Percentiles rank a stretch among this genome's conserved stretches.
Conservation (phyloP, 53 echinoderm and acorn worm genomes). For the Temnopleurus reevesii region DNA sequence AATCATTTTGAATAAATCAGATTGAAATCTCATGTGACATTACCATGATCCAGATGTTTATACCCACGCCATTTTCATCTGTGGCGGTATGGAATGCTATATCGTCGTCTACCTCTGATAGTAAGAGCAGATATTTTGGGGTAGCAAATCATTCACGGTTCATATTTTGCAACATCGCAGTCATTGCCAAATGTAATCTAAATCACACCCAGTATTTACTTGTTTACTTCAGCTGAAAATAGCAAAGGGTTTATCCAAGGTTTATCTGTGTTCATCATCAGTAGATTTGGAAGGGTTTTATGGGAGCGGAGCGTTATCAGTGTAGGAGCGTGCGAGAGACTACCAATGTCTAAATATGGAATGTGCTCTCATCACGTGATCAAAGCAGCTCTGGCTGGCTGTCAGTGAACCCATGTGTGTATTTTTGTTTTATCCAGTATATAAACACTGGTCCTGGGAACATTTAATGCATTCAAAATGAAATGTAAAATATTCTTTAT, state of each 20-base stretch:
- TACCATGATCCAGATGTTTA: not conserved
- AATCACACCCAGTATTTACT: constrained; percentile 1
- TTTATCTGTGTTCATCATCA: not conserved
- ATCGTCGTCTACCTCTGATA: not conserved
- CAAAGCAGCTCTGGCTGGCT: not conserved
- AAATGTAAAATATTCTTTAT: no score
- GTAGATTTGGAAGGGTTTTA: not conserved
- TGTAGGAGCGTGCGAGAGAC: constrained; percentile 25
- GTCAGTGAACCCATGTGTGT: not conserved
- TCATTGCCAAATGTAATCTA: not conserved
- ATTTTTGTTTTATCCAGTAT: no score
- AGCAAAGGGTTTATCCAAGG: not conserved
- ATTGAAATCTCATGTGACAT: not conserved
- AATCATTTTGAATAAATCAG: constrained; percentile 3
- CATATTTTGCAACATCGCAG: not conserved
- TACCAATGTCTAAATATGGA: constrained; percentile 18
- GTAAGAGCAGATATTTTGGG: not conserved
- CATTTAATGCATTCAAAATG: no score
- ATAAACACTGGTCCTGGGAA: no score
- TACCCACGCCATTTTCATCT: not conserved
- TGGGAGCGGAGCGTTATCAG: not conserved
- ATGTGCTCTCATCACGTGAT: not conserved
- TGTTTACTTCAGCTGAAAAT: not conserved
- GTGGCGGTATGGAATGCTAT: not conserved
- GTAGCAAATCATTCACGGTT: not conserved